Evolutionary conservation across 2,888 invertebrate species (phyloP), one percentile per base, ranked within the genome.

Genomic region (Antitype chi): DNA sequence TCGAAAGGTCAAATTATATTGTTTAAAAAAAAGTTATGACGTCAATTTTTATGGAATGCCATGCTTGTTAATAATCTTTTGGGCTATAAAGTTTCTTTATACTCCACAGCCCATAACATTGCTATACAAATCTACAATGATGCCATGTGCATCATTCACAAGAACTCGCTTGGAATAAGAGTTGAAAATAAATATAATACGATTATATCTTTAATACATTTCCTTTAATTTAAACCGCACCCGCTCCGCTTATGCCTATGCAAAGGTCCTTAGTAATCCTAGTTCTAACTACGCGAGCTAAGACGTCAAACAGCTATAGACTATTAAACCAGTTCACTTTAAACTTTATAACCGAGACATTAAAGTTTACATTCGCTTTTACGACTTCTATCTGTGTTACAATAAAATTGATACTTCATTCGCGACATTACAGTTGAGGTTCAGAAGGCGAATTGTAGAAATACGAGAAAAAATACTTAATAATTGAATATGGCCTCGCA

Each of bases 321-420:
- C 57, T 73, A 78, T 88, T 76, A 86, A 81, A 83, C 79, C 68
- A 81, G 74, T 74, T 76, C 60, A 83, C 67, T 87, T 85, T 84
- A 84, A 84, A 76, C 88, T 87, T 87, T 87, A 81, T 63, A 72
- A 59, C 78, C 38, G 53, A 20, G 68, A 49, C 11, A 13, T 76
- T 81, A 88, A 86, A 81, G 86, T 85, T 80, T 67, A 82, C 75
- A 84, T 86, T 86, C 71, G 49, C 70, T 88, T 84, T 84, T 68
- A 82, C 73, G 74, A 73, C 28, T 59, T 82, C 85, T 81, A 63
- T 72, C 63, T 70, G 63, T 76, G 77, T 69, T 77, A 76, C 78
- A 75, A 87, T 79, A 79, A 76, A 81, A 87, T 86, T 84, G 67
- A 81, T 84, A 74, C 64, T 70, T 78, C 60, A 80, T 84, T 76